Conservation (phyloP, 2,113 vertebrate genomes). For the Hymenochirus boettgeri region DNA sequence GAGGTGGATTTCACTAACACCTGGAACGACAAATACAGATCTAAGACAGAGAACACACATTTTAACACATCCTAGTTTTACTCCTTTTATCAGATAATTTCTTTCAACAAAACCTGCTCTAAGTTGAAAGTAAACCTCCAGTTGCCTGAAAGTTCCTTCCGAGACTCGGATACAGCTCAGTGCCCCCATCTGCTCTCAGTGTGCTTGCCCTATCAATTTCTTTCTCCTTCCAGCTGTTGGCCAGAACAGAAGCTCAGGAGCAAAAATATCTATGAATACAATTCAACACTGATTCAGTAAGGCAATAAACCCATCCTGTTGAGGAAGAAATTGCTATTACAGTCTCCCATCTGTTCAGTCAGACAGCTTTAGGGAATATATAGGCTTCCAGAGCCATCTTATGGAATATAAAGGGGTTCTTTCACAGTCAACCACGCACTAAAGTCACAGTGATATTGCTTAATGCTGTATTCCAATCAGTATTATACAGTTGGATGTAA, state of each 20-base stretch:
- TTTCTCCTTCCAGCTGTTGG: constrained; percentile 26
- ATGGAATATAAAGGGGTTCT: background rate
- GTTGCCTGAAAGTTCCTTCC: background rate
- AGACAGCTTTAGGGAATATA: background rate
- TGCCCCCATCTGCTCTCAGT: background rate
- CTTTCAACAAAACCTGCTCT: background rate
- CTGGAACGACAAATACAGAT: no score
- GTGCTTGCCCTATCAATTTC: constrained; percentile 18
- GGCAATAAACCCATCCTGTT: constrained; percentile 11
- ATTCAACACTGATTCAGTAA: constrained; percentile 18
- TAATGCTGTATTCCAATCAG: no score
- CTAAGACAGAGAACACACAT: no score
- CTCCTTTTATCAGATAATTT: background rate
- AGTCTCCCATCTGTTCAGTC: constrained; percentile 23
- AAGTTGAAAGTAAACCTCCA: background rate
- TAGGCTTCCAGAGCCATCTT: background rate
- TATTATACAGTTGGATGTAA: no score
- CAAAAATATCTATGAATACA: constrained; percentile 19
- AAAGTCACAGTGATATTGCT: background rate
- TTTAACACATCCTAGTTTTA: no score
- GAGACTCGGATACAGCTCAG: constrained; percentile 14
- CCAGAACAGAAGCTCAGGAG: constrained; percentile 8
- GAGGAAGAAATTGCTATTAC: constrained; percentile 15
- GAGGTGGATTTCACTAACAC: no score
- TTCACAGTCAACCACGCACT: no score